Percentiles rank a stretch among this genome's conserved stretches.
These are phyloP conservation scores for Tamandua tetradactyla DNA, from an alignment of 2,797 vertebrate species.

Conservation along the genomic window DNA sequence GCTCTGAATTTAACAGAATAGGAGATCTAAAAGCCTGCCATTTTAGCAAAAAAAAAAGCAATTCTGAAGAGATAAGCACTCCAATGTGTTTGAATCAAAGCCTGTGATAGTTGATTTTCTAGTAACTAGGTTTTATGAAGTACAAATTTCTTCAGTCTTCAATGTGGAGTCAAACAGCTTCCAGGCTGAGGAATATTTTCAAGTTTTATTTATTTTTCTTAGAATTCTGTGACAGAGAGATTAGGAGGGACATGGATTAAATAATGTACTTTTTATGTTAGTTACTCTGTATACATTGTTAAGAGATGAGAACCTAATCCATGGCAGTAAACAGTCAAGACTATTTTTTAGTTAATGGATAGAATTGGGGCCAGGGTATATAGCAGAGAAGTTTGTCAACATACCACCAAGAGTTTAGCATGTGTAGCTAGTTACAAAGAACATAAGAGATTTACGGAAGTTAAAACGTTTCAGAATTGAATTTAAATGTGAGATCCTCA, in stretches of 20 bases:
- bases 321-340: not conserved
- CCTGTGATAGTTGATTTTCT: not conserved
- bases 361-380: not conserved
- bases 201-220: constrained; percentile 43
- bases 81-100: not conserved
- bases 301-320: not conserved
- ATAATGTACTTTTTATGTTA: not conserved
- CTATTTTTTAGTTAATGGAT: not conserved
- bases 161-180: not conserved
- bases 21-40: not conserved
- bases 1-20: constrained; percentile 5
- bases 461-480: constrained; percentile 2
- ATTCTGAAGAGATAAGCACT: not conserved
- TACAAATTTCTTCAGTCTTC: constrained; percentile 5
- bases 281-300: not conserved
- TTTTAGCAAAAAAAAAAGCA: not conserved
- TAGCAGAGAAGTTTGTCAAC: not conserved
- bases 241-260: not conserved
- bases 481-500: not conserved
- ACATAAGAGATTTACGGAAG: not conserved
- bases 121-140: not conserved
- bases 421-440: not conserved
- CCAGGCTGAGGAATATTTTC: not conserved
- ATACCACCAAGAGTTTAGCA: not conserved
- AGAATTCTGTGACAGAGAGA: constrained; percentile 6